Percentiles rank a stretch among this genome's conserved stretches.
These are phyloP conservation scores for Podilymbus podiceps DNA, from an alignment of 2,113 vertebrate genomes.

Conservation along the genomic window DNA sequence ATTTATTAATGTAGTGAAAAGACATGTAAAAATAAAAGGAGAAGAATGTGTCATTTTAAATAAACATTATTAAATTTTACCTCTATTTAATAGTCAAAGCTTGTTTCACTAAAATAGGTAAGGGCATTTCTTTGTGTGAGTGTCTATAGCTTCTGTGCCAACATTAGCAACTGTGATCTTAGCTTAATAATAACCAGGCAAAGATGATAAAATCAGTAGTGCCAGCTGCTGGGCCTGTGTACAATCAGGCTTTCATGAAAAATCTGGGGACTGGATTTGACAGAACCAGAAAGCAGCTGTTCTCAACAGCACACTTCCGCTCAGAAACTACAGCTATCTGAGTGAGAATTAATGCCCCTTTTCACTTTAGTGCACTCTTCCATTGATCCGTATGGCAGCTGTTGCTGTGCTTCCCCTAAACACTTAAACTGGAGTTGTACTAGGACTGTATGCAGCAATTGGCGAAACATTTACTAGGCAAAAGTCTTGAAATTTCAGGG, in stretches of 20 bases:
- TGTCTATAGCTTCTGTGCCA: neutral
- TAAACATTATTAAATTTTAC: neutral
- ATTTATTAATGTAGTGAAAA: neutral
- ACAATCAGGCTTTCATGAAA: constrained; percentile 43
- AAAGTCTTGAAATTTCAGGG: neutral
- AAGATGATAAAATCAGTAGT: constrained; percentile 22
- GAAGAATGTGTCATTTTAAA: neutral
- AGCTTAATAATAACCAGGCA: neutral
- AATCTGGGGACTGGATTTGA: constrained; percentile 13
- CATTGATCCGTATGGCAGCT: neutral
- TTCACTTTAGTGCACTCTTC: neutral
- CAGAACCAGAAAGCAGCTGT: constrained; percentile 28
- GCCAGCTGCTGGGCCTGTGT: constrained; percentile 22
- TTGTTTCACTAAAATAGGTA: neutral
- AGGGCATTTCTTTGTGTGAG: neutral
- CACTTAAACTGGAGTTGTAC: neutral
- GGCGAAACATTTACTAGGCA: neutral
- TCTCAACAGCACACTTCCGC: neutral
- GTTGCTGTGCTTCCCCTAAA: neutral
- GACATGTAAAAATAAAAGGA: neutral
- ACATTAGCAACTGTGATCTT: constrained; percentile 4
- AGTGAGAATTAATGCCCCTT: constrained; percentile 5
- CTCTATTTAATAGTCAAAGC: neutral
- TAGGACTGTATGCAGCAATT: neutral
- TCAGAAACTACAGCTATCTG: neutral